Evolutionary conservation across 2,113 vertebrate species (phyloP).

Genomic region (Copsychus sechellarum): DNA sequence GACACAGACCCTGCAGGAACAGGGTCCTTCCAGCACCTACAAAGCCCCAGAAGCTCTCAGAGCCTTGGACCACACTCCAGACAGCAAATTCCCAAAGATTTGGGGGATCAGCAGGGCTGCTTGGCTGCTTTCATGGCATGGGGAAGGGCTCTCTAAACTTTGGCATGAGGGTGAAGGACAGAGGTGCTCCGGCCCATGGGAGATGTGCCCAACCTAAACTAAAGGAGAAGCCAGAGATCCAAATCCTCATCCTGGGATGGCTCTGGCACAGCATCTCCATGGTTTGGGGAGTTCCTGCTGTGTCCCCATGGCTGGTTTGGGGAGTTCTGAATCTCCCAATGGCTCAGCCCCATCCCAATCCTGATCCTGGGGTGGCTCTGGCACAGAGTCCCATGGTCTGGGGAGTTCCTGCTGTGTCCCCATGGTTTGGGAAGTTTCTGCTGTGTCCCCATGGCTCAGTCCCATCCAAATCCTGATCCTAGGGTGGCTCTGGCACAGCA

Average conservation of each 20-base stretch:
- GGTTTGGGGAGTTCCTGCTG: too few relatives aligned
- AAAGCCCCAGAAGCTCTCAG: background rate
- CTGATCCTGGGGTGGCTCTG: background rate
- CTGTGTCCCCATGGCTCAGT: too few relatives aligned
- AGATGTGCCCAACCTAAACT: background rate
- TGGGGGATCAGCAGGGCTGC: background rate
- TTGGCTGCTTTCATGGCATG: background rate
- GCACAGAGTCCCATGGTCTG: too few relatives aligned
- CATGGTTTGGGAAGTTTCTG: too few relatives aligned
- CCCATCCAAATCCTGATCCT: fast-evolving
- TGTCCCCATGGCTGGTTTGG: too few relatives aligned
- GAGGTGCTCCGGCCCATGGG: background rate
- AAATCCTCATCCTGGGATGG: fast-evolving
- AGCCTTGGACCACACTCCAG: background rate
- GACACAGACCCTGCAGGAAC: background rate
- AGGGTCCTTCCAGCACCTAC: background rate
- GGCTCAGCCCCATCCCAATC: background rate
- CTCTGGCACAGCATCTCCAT: background rate
- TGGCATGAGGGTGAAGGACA: background rate
- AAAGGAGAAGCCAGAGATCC: background rate
- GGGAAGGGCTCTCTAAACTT: background rate
- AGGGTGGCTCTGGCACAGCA: fast-evolving
- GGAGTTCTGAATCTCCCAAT: too few relatives aligned
- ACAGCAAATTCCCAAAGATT: background rate
- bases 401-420: too few relatives aligned